Conservation (phyloP, 2,888 invertebrate genomes). For the Galerucella calmariensis region DNA sequence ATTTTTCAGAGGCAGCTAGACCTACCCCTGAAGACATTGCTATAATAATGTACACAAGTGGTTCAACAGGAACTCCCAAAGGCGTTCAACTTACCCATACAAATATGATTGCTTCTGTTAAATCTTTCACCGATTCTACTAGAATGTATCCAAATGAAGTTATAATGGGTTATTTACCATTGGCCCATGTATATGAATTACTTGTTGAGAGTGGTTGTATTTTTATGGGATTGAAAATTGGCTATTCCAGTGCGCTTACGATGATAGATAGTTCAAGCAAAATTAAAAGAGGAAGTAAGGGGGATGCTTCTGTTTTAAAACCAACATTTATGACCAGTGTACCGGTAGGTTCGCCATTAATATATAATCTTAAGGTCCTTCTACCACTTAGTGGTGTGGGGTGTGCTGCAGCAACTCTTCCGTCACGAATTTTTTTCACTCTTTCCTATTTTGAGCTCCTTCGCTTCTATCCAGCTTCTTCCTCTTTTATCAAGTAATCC, state of each 20-base stretch:
- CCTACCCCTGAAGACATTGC: conserved; percentile 83
- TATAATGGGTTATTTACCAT: conserved; percentile 45
- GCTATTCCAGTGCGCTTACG: conserved; percentile 47
- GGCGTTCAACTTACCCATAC: conserved; percentile 84
- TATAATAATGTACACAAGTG: conserved; percentile 98
- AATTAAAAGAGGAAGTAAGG: conserved; percentile 43
- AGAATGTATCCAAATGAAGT: conserved; percentile 37
- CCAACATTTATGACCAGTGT: conserved; percentile 49
- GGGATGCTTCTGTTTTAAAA: conserved; percentile 45
- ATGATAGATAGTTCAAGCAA: conserved; percentile 47
- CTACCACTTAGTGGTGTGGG: no score
- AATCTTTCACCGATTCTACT: conserved; percentile 71
- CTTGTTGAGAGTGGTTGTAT: conserved; percentile 45
- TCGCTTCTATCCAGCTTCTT: no score
- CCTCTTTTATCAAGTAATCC: no score
- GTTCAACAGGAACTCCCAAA: conserved; percentile 93
- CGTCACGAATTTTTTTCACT: no score
- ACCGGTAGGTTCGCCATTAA: no score
- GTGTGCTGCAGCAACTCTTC: no score
- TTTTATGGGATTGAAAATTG: conserved; percentile 44
- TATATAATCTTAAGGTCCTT: no score
- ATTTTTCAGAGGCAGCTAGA: conserved; percentile 68
- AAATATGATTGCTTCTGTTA: conserved; percentile 81
- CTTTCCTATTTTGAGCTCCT: no score
- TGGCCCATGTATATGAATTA: conserved; percentile 49